phyloP scores from a whole-genome alignment of 2,797 vertebrate genomes.

The Clamator glandarius region DNA sequence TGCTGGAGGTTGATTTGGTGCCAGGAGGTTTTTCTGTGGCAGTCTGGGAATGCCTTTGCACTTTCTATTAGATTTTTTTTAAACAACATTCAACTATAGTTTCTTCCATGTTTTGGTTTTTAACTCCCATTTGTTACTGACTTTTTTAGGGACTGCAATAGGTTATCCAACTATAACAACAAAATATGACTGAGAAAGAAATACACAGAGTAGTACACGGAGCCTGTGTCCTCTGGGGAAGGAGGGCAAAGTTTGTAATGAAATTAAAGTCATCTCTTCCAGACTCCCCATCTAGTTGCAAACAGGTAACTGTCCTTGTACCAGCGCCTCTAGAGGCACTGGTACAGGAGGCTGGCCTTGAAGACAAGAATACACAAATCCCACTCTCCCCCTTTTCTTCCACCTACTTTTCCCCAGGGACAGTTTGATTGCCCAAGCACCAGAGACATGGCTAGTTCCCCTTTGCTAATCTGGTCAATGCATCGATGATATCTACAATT shows the following conservation, averaged over 20 bases:
- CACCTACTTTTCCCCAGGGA: background rate
- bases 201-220: background rate
- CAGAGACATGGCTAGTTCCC: background rate
- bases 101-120: background rate
- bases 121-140: background rate
- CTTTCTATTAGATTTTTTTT: background rate
- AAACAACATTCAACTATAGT: background rate
- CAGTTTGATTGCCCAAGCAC: background rate
- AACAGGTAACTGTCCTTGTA: background rate
- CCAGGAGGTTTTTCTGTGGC: background rate
- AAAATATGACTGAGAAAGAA: background rate
- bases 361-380: background rate
- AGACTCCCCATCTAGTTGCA: background rate
- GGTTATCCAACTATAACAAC: background rate
- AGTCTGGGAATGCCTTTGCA: accelerated
- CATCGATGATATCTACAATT: background rate
- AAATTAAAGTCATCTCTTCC: background rate
- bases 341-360: background rate
- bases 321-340: background rate
- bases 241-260: background rate
- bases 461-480: background rate
- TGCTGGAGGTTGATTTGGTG: background rate
- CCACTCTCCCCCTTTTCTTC: background rate
- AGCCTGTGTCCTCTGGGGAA: background rate
- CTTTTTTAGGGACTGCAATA: background rate